These are phyloP conservation scores for Sebastes flavidus DNA, from an alignment of 2,797 vertebrate genomes.

Conservation along the genomic window DNA sequence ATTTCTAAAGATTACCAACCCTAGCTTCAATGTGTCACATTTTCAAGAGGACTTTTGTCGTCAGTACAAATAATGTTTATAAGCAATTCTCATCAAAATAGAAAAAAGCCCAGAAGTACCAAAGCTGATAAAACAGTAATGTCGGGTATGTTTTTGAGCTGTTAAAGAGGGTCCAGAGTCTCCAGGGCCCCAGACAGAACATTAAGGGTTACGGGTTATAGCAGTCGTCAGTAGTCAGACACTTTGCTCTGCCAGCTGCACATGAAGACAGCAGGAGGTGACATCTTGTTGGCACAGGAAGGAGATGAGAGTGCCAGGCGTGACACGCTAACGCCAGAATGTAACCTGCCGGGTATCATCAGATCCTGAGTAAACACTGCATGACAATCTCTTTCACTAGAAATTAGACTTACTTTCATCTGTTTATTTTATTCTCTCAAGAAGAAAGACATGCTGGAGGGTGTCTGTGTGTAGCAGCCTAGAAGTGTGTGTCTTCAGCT, in stretches of 20 bases:
- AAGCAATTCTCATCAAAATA: not conserved
- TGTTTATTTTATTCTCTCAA: not conserved
- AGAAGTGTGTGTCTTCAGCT: slow-evolving; percentile 15
- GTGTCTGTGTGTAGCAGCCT: not conserved
- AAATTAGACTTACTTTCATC: slow-evolving; percentile 1
- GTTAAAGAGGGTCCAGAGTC: not conserved
- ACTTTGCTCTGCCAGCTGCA: slow-evolving; percentile 8
- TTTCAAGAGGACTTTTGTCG: too few relatives aligned
- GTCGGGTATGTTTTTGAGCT: not conserved
- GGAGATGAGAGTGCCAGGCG: slow-evolving; percentile 17
- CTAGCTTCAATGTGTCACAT: too few relatives aligned
- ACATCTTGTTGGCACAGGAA: slow-evolving; percentile 48
- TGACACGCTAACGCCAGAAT: slow-evolving; percentile 5
- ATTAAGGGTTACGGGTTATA: not conserved
- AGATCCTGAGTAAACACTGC: slow-evolving; percentile 5
- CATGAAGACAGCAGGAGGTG: slow-evolving; percentile 24
- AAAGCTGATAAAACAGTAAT: not conserved
- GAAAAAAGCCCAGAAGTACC: not conserved
- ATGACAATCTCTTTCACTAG: slow-evolving; percentile 1
- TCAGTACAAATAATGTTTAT: too few relatives aligned
- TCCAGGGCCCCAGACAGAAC: not conserved
- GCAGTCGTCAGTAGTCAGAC: not conserved
- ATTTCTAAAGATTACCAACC: too few relatives aligned
- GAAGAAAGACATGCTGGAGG: not conserved
- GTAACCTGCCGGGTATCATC: slow-evolving; percentile 33